Base-by-base conservation (phyloP, 2,113 vertebrate species). In the Chaetodon trifascialis region DNA sequence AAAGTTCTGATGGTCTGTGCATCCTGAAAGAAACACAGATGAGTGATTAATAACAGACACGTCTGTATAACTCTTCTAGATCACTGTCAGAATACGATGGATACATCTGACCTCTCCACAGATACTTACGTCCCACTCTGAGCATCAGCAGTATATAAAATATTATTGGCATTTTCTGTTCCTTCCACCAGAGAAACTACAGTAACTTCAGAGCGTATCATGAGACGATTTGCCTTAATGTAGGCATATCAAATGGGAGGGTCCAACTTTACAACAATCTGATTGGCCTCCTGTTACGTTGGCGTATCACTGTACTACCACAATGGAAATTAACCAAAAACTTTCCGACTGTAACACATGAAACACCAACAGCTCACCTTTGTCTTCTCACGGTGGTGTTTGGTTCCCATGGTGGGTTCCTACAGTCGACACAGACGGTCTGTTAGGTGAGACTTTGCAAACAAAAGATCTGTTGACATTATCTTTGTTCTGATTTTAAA, bases 181-280 rank as follows among this genome's bases (percentile, higher is more conserved):
- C n/a, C n/a, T n/a, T n/a, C n/a, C n/a, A n/a, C n/a, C n/a, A n/a
- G n/a, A n/a, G n/a, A n/a, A n/a, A n/a, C n/a, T n/a, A n/a, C n/a
- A n/a, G n/a, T n/a, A n/a, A n/a, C n/a, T n/a, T n/a, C n/a, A n/a
- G n/a, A n/a, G n/a, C n/a, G n/a, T n/a, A n/a, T n/a, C n/a, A n/a
- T n/a, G n/a, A n/a, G n/a, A n/a, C n/a, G n/a, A n/a, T n/a, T n/a
- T n/a, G n/a, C 19, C 11, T 15, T 8, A 25, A 77, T 70, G 11
- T 82, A 54, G 80, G 40, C 34, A 60, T 69, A 78, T 83, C 5
- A 82, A 79, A 46, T 71, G 73, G 89, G 91, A 72, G 89, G 89
- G 19, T 30, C 54, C 54, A 17, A 34, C 2, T 8, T 47, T 0
- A 68, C 15, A 17, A 36, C 23, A 0, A 9, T 71, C 36, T 87